Evolutionary conservation across 2,888 invertebrate genomes (phyloP).

Genomic region (Cyclophora punctaria): DNA sequence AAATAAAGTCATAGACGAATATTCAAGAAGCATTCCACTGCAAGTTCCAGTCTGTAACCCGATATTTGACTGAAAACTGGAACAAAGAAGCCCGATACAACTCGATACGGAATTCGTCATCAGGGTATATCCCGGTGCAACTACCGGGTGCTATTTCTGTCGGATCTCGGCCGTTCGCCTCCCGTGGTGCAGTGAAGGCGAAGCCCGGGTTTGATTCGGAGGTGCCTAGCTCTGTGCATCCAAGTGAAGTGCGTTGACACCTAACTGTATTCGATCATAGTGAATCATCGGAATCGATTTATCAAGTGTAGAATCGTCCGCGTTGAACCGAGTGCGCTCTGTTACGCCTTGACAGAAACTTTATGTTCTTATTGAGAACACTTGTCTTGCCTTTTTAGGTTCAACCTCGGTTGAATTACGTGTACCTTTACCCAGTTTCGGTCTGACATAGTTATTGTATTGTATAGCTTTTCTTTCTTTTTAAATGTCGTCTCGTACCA

Average conservation of each 20-base stretch:
- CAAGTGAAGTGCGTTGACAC: slow-evolving; percentile 71
- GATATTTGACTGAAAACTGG: slow-evolving; percentile 11
- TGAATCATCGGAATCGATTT: slow-evolving; percentile 56
- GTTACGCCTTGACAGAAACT: slow-evolving; percentile 63
- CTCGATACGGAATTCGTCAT: slow-evolving; percentile 48
- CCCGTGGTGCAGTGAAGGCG: slow-evolving; percentile 47
- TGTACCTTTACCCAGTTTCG: slow-evolving; percentile 63
- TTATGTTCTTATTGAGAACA: slow-evolving; percentile 52
- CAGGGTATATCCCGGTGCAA: slow-evolving; percentile 56
- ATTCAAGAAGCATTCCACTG: slow-evolving; percentile 5
- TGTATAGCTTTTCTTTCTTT: slow-evolving; percentile 16
- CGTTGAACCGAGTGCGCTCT: slow-evolving; percentile 60
- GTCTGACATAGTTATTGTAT: slow-evolving; percentile 42
- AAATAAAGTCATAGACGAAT: no score
- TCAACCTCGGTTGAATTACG: slow-evolving; percentile 56
- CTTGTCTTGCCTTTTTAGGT: slow-evolving; percentile 66
- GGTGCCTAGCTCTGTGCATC: slow-evolving; percentile 46
- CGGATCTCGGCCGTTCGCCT: slow-evolving; percentile 61
- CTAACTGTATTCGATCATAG: slow-evolving; percentile 52
- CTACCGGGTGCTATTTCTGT: slow-evolving; percentile 72
- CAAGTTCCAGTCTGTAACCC: no score
- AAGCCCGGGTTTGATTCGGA: slow-evolving; percentile 53
- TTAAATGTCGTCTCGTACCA: slow-evolving; percentile 78
- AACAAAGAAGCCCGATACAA: slow-evolving; percentile 44
- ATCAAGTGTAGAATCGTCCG: slow-evolving; percentile 44